Conservation (phyloP, 2,113 vertebrate species). For the Excalfactoria chinensis region DNA sequence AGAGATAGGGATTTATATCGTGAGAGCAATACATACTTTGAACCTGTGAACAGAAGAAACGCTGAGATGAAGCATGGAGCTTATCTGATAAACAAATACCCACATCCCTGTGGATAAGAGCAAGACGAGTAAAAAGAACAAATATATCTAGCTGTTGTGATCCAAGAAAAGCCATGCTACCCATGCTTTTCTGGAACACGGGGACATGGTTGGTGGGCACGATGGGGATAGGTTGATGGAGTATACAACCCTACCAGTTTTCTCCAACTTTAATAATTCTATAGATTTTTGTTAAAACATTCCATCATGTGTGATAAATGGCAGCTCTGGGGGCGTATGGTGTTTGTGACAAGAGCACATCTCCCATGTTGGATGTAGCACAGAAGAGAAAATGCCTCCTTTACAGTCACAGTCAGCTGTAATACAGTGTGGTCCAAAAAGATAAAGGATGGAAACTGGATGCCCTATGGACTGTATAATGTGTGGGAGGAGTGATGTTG, state of each 20-base stretch:
- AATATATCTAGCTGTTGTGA: fast-evolving
- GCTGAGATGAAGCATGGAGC: neutral
- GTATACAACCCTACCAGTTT: too few relatives aligned
- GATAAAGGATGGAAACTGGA: neutral
- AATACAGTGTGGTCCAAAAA: neutral
- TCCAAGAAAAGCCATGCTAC: neutral
- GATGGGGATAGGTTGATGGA: too few relatives aligned
- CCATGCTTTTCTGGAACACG: neutral
- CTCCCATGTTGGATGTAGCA: fast-evolving
- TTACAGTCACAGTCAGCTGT: neutral
- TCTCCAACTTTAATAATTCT: too few relatives aligned
- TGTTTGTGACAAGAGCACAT: neutral
- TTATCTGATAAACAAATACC: neutral
- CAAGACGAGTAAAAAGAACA: fast-evolving
- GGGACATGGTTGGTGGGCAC: too few relatives aligned
- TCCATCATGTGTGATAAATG: neutral
- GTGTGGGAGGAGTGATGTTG: neutral
- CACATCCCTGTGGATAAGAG: fast-evolving
- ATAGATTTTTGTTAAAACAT: neutral
- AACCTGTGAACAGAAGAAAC: neutral
- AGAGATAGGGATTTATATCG: neutral
- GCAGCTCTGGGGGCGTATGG: neutral
- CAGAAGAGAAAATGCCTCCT: neutral
- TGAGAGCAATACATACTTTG: fast-evolving
- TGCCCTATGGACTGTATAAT: neutral